Evolutionary conservation across 2,888 invertebrate genomes (phyloP).

Genomic region (Latrodectus elegans): DNA sequence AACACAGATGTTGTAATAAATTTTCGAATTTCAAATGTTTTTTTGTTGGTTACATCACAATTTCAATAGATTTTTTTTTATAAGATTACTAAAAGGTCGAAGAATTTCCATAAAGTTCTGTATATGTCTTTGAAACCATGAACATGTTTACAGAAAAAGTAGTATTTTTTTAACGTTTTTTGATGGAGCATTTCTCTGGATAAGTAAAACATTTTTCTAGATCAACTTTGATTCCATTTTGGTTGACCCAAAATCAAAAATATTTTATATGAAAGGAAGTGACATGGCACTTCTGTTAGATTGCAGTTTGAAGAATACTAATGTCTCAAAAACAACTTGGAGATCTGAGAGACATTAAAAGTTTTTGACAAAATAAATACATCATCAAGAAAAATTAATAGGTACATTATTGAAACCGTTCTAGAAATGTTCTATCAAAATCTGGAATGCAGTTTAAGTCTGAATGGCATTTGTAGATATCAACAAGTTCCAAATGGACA

Average conservation of each 20-base stretch:
- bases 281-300: not conserved
- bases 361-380: not conserved
- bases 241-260: not conserved
- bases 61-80: conserved; percentile 10
- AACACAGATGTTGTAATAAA: not conserved
- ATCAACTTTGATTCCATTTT: conserved; percentile 11
- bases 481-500: conserved; percentile 3
- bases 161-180: conserved; percentile 5
- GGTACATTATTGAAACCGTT: not conserved
- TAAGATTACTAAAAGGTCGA: conserved; percentile 3
- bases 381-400: not conserved
- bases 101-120: not conserved
- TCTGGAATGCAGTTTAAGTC: not conserved
- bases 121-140: conserved; percentile 2
- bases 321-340: not conserved
- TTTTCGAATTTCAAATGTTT: no score
- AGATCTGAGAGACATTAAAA: not conserved
- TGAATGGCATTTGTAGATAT: not conserved
- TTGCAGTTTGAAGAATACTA: not conserved
- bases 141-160: conserved; percentile 11
- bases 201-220: not conserved
- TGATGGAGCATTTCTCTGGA: not conserved
- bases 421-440: not conserved
- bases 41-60: not conserved
- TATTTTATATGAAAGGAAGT: not conserved